Evolutionary conservation across 2,113 vertebrate species (phyloP).

Genomic region (Cebus imitator): DNA sequence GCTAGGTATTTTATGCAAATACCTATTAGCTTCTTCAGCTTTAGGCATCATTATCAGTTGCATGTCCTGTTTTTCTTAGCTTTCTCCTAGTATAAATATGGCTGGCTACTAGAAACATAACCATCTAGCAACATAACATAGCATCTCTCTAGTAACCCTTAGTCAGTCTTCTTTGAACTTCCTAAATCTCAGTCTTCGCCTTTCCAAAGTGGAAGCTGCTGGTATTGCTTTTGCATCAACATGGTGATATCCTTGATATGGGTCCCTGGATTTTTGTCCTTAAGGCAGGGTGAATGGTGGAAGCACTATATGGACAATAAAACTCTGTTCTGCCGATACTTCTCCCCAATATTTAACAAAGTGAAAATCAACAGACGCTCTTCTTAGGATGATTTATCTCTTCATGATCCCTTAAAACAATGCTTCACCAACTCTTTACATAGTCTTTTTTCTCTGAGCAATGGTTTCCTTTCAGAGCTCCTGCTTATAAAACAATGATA

Average conservation of each 20-base stretch:
- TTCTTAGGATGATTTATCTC: not conserved
- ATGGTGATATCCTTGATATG: rapidly evolving
- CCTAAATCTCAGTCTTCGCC: not conserved
- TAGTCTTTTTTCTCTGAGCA: not conserved
- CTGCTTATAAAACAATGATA: not conserved
- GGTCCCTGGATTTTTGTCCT: not conserved
- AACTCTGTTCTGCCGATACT: not conserved
- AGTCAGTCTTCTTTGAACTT: not conserved
- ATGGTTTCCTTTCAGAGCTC: not conserved
- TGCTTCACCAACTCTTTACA: not conserved
- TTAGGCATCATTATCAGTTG: not conserved
- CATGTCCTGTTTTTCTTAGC: not conserved
- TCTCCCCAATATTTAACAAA: not conserved
- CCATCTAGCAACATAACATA: not conserved
- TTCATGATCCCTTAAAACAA: not conserved
- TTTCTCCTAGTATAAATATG: not conserved
- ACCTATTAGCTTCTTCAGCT: not conserved
- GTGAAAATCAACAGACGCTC: not conserved
- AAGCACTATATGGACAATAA: not conserved
- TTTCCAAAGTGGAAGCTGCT: not conserved
- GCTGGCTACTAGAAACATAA: not conserved
- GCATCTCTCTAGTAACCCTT: not conserved
- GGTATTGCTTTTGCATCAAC: not conserved
- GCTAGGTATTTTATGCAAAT: not conserved
- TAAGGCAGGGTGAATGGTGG: not conserved